Evolutionary conservation across 1,140 invertebrate species (phyloP).

Genomic region (Platyscapa corneri): DNA sequence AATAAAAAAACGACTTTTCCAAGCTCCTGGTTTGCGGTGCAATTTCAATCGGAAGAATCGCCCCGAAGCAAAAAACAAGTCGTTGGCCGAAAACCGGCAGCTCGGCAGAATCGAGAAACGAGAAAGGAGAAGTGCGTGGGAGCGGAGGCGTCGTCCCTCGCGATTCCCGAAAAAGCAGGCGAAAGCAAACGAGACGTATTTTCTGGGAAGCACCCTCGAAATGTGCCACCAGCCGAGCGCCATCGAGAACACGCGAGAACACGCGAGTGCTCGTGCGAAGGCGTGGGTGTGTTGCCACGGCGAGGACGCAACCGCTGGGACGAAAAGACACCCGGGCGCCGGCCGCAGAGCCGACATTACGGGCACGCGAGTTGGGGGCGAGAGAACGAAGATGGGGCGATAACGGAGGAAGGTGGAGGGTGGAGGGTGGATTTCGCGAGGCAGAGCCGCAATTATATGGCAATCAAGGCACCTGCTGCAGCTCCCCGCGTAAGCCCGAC

Average conservation of each 20-base stretch:
- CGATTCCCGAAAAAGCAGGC: too few relatives aligned
- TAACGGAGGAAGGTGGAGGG: not conserved
- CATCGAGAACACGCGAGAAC: not conserved
- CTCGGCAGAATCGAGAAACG: too few relatives aligned
- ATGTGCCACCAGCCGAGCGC: not conserved
- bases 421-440: not conserved
- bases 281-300: not conserved
- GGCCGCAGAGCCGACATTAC: not conserved
- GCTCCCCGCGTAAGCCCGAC: not conserved
- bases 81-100: too few relatives aligned
- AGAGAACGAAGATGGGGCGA: slow-evolving; percentile 16
- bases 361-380: slow-evolving; percentile 10
- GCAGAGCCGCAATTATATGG: slow-evolving; percentile 33
- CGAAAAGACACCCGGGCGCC: slow-evolving; percentile 26
- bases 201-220: not conserved
- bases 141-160: too few relatives aligned
- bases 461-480: slow-evolving; percentile 42
- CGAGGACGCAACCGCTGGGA: not conserved
- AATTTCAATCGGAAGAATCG: too few relatives aligned
- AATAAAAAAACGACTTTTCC: too few relatives aligned
- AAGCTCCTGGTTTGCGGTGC: too few relatives aligned
- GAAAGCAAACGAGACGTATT: not conserved
- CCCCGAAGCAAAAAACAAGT: too few relatives aligned
- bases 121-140: too few relatives aligned
- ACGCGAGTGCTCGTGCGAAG: not conserved